These are phyloP conservation scores for Pseudomyrmex cubaensis DNA, from an alignment of 1,140 invertebrate genomes.

Conservation along the genomic window DNA sequence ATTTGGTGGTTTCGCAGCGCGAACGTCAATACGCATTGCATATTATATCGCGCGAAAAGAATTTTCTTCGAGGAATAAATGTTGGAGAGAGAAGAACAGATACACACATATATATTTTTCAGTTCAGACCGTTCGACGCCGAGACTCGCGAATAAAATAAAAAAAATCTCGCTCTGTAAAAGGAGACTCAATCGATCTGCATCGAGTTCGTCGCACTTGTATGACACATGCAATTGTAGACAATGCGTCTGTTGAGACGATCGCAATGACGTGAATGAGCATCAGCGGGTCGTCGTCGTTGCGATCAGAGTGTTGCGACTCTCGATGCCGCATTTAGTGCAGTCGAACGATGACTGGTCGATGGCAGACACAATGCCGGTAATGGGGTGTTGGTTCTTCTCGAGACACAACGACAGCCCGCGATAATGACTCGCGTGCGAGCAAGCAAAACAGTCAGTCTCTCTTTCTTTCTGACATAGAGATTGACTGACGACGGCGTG, in stretches of 20 bases:
- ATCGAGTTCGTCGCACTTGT: constrained; percentile 20
- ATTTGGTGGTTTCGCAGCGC: not conserved
- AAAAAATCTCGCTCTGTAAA: not conserved
- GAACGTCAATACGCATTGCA: not conserved
- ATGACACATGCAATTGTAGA: constrained; percentile 31
- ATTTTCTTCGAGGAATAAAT: not conserved
- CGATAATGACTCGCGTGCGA: constrained; percentile 43
- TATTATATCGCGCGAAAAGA: not conserved
- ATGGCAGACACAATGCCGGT: constrained; percentile 33
- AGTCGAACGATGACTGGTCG: constrained; percentile 47
- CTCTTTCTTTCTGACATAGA: no score
- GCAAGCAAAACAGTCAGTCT: not conserved
- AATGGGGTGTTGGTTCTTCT: constrained; percentile 33
- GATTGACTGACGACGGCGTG: not conserved
- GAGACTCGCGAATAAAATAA: not conserved
- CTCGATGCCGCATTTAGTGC: constrained; percentile 35
- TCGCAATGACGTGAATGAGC: constrained; percentile 34
- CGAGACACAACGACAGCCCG: constrained; percentile 26
- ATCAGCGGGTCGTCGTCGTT: constrained; percentile 6
- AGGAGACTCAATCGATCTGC: constrained; percentile 34
- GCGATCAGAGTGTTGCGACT: not conserved
- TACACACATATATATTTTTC: not conserved
- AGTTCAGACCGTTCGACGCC: not conserved
- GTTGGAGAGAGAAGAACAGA: no score
- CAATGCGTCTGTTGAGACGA: constrained; percentile 32